phyloP scores from a whole-genome alignment of 2,797 vertebrate genomes.

The Podargus strigoides region DNA sequence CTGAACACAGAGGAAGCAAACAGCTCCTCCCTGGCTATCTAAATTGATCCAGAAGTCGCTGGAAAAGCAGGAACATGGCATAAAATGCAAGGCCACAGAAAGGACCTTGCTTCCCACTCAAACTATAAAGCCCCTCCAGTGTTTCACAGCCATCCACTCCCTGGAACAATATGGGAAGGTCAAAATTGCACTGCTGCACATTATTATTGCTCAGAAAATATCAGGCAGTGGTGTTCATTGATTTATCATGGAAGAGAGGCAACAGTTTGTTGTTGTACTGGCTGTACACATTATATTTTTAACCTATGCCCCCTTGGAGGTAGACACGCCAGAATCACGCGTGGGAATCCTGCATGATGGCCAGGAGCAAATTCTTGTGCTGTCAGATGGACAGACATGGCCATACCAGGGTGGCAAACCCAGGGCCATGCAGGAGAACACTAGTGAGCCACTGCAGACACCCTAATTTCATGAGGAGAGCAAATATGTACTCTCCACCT shows the following conservation, averaged over 20 bases:
- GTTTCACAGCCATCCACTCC: neutral
- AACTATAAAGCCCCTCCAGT: neutral
- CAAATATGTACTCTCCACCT: neutral
- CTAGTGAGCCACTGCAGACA: neutral
- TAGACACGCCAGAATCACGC: rapidly evolving
- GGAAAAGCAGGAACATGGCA: neutral
- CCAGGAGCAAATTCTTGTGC: neutral
- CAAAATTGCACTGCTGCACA: neutral
- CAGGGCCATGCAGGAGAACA: rapidly evolving
- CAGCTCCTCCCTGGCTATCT: neutral
- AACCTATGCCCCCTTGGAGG: neutral
- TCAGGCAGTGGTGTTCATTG: neutral
- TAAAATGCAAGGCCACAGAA: neutral
- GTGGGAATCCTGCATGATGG: neutral
- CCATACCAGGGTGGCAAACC: neutral
- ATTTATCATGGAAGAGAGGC: neutral
- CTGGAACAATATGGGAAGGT: neutral
- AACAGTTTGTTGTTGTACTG: neutral
- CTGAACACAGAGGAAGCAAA: neutral
- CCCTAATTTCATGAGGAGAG: neutral
- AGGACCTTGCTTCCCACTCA: neutral
- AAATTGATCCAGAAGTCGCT: neutral
- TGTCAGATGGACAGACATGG: neutral
- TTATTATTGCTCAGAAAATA: slow-evolving; percentile 39
- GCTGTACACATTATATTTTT: neutral